These are phyloP conservation scores for Babylonia areolata DNA, from an alignment of 1,140 invertebrate species.

Conservation along the genomic window DNA sequence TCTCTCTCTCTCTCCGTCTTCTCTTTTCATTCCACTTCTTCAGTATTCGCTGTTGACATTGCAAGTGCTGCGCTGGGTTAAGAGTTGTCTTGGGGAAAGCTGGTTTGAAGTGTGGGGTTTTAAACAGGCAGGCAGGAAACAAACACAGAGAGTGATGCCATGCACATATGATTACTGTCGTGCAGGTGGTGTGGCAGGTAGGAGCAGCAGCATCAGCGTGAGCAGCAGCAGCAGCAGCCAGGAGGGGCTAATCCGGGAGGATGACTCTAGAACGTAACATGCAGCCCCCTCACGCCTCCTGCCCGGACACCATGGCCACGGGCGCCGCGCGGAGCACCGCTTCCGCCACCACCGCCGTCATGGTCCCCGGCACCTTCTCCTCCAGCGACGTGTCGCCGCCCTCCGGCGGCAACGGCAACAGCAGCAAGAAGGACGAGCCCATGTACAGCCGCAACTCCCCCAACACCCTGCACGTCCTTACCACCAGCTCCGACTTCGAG, in stretches of 20 bases:
- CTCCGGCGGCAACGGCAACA: neutral
- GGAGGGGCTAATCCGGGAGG: conserved; percentile 30
- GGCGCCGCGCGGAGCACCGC: conserved; percentile 40
- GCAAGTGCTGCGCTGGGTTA: too few relatives aligned
- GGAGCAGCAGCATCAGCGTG: neutral
- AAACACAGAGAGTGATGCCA: too few relatives aligned
- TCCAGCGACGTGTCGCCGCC: conserved; percentile 42
- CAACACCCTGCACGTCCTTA: conserved; percentile 73
- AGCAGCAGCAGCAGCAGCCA: neutral
- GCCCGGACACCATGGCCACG: conserved; percentile 58
- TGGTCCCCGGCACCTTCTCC: conserved; percentile 35
- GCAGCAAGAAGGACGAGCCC: conserved; percentile 72
- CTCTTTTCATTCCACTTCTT: neutral
- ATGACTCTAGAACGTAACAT: conserved; percentile 71
- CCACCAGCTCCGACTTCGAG: conserved; percentile 72
- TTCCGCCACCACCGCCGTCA: conserved; percentile 37
- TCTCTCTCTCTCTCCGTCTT: conserved; percentile 1
- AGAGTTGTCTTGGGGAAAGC: too few relatives aligned
- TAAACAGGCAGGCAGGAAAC: too few relatives aligned
- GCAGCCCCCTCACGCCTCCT: conserved; percentile 60
- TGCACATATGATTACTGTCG: neutral
- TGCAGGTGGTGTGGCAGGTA: neutral
- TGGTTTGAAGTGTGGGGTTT: too few relatives aligned
- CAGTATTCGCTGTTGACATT: neutral
- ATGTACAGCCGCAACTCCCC: conserved; percentile 74